Percentiles rank a stretch among this genome's conserved stretches.
phyloP scores from a whole-genome alignment of 2,888 invertebrate genomes.

The Ptychoptera contaminata region DNA sequence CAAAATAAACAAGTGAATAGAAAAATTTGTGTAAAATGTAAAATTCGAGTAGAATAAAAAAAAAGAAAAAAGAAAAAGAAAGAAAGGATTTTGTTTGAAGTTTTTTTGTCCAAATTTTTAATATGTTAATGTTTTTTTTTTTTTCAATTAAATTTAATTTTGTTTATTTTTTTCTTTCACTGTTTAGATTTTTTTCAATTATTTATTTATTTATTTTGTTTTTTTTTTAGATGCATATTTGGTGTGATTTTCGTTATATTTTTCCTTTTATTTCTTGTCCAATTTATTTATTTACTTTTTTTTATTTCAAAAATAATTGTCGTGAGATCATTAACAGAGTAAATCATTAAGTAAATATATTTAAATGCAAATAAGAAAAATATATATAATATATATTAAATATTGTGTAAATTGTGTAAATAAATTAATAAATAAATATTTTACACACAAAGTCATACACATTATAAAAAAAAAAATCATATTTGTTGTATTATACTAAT shows the following conservation, averaged over 20 bases:
- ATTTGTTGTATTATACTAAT: no score
- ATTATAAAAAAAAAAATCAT: no score
- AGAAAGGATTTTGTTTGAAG: background rate
- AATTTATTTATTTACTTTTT: background rate
- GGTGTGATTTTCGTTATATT: background rate
- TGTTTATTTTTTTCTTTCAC: background rate
- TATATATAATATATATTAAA: no score
- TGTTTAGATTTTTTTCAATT: background rate
- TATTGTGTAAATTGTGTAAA: no score
- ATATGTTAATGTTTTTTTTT: constrained; percentile 4
- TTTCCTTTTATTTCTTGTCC: background rate
- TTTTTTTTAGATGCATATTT: background rate
- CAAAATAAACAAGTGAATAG: background rate
- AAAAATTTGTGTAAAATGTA: background rate
- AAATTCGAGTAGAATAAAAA: background rate
- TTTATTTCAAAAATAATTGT: background rate
- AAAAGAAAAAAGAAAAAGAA: background rate
- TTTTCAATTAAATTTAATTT: background rate
- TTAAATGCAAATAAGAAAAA: no score
- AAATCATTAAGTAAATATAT: no score
- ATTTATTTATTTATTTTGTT: background rate
- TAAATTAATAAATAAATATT: no score
- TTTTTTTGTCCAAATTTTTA: background rate
- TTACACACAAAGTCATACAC: no score
- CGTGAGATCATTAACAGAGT: no score